Percentiles rank a stretch among this genome's conserved stretches.
Evolutionary conservation across 2,113 vertebrate species (phyloP).

Genomic region (Pseudois nayaur): DNA sequence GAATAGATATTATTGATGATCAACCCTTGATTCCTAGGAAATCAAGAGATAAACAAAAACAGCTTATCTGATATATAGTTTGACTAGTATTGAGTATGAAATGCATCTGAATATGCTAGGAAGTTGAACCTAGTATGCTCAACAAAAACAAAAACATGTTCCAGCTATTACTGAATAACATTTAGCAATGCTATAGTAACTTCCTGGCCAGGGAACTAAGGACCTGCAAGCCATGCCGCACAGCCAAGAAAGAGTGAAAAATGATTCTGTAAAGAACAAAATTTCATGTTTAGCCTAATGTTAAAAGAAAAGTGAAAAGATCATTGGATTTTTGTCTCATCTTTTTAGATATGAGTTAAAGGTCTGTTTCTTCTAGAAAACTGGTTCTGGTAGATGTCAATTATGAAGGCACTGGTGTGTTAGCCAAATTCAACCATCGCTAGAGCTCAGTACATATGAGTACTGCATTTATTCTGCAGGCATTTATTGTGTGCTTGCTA

Average conservation of each 20-base stretch:
- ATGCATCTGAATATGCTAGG: neutral
- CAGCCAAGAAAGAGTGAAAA: neutral
- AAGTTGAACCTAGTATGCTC: neutral
- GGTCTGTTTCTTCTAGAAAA: neutral
- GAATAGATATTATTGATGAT: neutral
- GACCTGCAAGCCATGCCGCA: neutral
- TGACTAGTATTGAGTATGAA: neutral
- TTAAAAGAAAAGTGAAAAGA: neutral
- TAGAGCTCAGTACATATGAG: neutral
- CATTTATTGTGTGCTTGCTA: neutral
- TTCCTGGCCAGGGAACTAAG: neutral
- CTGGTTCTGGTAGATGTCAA: neutral
- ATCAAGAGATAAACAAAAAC: neutral
- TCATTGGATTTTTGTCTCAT: neutral
- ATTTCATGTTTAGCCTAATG: neutral
- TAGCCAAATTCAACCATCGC: neutral
- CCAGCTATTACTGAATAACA: neutral
- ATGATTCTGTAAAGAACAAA: neutral
- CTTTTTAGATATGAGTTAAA: neutral
- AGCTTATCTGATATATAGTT: neutral
- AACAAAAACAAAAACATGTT: neutral
- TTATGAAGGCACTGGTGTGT: neutral
- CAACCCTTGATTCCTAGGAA: neutral
- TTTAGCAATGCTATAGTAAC: neutral
- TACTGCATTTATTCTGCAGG: neutral